A percentile compares a stretch with the other conserved stretches of the same genome.
These are phyloP conservation scores for Spheniscus humboldti DNA, from an alignment of 2,797 vertebrate genomes.

Conservation along the genomic window DNA sequence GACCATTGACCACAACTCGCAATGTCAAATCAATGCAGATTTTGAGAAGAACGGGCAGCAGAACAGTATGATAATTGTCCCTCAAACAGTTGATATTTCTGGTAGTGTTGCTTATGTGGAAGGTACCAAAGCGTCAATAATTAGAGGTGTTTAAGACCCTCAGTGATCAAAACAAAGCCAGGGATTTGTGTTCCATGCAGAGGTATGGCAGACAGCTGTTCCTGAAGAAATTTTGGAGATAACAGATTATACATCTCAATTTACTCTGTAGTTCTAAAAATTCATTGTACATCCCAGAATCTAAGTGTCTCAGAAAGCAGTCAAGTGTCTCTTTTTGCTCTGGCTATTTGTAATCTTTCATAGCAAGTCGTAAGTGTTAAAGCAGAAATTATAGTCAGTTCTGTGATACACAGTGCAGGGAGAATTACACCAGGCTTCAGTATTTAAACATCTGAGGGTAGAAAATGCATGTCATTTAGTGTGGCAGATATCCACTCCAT, in stretches of 20 bases:
- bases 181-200: background rate
- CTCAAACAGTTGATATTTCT: background rate
- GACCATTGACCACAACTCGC: background rate
- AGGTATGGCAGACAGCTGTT: background rate
- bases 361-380: background rate
- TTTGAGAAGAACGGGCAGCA: background rate
- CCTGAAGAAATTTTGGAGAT: background rate
- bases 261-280: background rate
- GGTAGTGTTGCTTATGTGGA: background rate
- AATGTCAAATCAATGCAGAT: background rate
- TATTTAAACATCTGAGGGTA: background rate
- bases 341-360: background rate
- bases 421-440: background rate
- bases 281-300: background rate
- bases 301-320: background rate
- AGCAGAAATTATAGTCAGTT: background rate
- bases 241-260: background rate
- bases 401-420: background rate
- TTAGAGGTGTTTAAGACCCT: background rate
- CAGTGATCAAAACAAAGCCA: background rate
- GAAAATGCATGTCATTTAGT: background rate
- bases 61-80: background rate
- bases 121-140: background rate
- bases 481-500: background rate
- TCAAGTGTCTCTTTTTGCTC: background rate